phyloP scores from a whole-genome alignment of 53 echinoderm and acorn worm species.

The Hippasteria phrygiana region DNA sequence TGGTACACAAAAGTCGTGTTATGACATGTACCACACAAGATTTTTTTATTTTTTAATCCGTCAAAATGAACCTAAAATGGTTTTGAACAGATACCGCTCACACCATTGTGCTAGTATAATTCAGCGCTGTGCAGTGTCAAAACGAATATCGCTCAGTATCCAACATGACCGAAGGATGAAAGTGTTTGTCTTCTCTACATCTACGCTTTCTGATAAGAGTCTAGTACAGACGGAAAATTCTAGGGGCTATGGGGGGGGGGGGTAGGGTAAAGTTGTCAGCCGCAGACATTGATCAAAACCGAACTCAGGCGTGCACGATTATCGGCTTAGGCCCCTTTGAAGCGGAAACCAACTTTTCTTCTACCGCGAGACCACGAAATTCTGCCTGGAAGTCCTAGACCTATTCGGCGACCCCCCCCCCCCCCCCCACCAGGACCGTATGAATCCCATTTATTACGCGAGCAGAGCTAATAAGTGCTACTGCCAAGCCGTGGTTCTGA shows the following conservation, averaged over 20 bases:
- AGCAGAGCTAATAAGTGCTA: background rate
- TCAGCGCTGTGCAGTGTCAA: no score
- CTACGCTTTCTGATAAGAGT: background rate
- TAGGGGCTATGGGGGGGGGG: slow-evolving; percentile 6
- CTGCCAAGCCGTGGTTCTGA: slow-evolving; percentile 12
- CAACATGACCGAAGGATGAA: no score
- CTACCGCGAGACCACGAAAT: background rate
- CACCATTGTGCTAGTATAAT: no score
- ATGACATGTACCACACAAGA: no score
- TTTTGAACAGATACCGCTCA: no score
- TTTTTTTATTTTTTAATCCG: no score
- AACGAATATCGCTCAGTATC: no score
- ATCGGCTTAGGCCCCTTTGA: slow-evolving; percentile 32
- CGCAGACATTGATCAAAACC: slow-evolving; percentile 34
- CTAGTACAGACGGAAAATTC: background rate
- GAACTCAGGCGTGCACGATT: slow-evolving; percentile 37
- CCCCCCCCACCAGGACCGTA: background rate
- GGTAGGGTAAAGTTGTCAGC: slow-evolving; percentile 14
- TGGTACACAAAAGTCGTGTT: no score
- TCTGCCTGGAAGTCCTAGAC: slow-evolving; percentile 6
- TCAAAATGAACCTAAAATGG: no score
- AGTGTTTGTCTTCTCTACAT: no score
- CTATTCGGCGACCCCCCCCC: background rate
- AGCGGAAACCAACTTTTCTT: slow-evolving; percentile 34
- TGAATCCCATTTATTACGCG: slow-evolving; percentile 49